These are phyloP conservation scores for Drosophila neotestacea DNA, from an alignment of 2,888 invertebrate species.

Conservation along the genomic window DNA sequence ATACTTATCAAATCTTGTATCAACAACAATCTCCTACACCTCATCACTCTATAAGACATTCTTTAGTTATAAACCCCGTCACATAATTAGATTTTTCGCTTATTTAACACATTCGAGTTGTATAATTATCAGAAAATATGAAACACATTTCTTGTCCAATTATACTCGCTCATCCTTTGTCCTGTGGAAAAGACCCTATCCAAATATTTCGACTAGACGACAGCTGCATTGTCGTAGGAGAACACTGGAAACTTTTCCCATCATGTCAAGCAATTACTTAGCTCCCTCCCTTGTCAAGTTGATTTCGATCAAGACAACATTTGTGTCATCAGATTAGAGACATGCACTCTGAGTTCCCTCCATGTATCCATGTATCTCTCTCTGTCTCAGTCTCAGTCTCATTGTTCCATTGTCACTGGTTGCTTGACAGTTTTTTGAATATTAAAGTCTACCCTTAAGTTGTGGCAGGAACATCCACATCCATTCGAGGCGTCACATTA, in stretches of 20 bases:
- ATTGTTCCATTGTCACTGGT: slow-evolving; percentile 14
- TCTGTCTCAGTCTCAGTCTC: background rate
- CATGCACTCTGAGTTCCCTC: slow-evolving; percentile 8
- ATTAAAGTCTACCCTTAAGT: slow-evolving; percentile 41
- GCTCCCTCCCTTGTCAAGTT: slow-evolving; percentile 47
- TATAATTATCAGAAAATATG: slow-evolving; percentile 17
- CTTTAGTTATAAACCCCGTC: background rate
- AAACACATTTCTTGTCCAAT: slow-evolving; percentile 30
- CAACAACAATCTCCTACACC: background rate
- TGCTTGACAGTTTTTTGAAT: slow-evolving; percentile 19
- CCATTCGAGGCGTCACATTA: slow-evolving; percentile 53
- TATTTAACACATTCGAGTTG: slow-evolving; percentile 33
- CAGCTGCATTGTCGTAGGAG: slow-evolving; percentile 26
- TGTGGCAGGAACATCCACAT: slow-evolving; percentile 17
- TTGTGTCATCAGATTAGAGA: slow-evolving; percentile 71
- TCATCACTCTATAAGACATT: background rate
- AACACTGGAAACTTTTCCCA: slow-evolving; percentile 48
- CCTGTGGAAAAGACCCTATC: slow-evolving; percentile 11
- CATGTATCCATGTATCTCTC: background rate
- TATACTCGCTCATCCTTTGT: slow-evolving; percentile 14
- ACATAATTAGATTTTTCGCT: slow-evolving; percentile 1
- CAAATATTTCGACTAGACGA: slow-evolving; percentile 24
- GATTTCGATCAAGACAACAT: slow-evolving; percentile 63
- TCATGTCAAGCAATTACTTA: slow-evolving; percentile 46
- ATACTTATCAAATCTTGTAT: slow-evolving; percentile 10